These are phyloP conservation scores for Acridotheres tristis DNA, from an alignment of 2,797 vertebrate species.

Conservation along the genomic window DNA sequence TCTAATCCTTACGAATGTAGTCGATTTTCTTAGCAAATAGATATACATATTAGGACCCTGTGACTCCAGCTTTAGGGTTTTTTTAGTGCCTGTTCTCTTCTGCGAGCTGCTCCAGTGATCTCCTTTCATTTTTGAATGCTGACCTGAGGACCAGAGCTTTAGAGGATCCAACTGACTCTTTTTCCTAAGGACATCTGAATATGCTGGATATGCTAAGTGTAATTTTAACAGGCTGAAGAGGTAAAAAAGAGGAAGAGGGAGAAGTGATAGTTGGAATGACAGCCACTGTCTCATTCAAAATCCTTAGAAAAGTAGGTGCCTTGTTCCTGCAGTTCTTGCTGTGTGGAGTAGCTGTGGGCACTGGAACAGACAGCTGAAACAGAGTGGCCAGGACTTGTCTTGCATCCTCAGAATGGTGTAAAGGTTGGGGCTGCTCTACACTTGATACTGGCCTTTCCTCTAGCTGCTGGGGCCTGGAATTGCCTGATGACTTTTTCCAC, in stretches of 20 bases:
- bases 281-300: background rate
- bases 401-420: background rate
- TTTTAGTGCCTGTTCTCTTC: background rate
- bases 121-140: background rate
- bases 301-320: background rate
- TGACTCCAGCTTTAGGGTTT: background rate
- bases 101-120: background rate
- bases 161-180: background rate
- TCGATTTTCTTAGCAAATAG: background rate
- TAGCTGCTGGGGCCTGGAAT: background rate
- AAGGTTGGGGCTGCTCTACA: accelerated
- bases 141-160: background rate
- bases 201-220: background rate
- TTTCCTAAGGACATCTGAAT: background rate
- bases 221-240: background rate
- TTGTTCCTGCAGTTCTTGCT: background rate
- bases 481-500: background rate
- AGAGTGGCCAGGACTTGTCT: background rate
- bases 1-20: background rate
- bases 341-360: background rate
- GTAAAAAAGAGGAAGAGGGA: background rate
- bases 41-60: background rate
- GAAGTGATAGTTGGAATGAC: background rate
- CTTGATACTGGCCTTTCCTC: background rate
- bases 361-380: background rate